phyloP scores from a whole-genome alignment of 2,113 vertebrate genomes.

The Myiagra hebetior region DNA sequence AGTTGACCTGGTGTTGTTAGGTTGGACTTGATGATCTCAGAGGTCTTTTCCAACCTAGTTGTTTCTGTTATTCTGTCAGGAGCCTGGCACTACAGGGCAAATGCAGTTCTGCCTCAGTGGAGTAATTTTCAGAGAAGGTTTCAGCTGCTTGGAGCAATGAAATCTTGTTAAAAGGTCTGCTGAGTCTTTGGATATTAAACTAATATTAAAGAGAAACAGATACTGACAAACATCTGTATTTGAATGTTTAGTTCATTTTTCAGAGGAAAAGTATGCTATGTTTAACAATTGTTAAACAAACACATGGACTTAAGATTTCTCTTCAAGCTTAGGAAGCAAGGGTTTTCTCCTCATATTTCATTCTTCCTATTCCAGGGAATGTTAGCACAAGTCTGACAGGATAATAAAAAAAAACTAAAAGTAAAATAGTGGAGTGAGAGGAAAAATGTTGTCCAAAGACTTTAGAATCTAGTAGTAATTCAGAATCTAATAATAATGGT shows the following conservation, averaged over 20 bases:
- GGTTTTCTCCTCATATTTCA: background rate
- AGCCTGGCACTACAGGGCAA: background rate
- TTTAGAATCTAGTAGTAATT: background rate
- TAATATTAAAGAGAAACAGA: background rate
- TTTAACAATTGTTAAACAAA: background rate
- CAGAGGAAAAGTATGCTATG: background rate
- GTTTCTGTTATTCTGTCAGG: background rate
- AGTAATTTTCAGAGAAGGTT: background rate
- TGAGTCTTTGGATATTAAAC: background rate
- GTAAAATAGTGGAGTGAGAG: background rate
- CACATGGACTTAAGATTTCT: background rate
- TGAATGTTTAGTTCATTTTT: background rate
- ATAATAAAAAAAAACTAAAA: background rate
- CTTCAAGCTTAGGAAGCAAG: background rate
- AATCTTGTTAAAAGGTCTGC: background rate
- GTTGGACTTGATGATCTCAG: background rate
- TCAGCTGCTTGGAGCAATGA: background rate
- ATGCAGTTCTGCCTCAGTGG: background rate
- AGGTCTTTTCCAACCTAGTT: background rate
- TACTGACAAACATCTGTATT: background rate
- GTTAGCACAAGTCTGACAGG: background rate
- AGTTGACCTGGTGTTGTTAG: background rate
- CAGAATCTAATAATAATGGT: background rate
- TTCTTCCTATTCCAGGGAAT: background rate
- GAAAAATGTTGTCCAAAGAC: background rate